phyloP scores from a whole-genome alignment of 2,888 invertebrate genomes.

The Troides oblongomaculatus region DNA sequence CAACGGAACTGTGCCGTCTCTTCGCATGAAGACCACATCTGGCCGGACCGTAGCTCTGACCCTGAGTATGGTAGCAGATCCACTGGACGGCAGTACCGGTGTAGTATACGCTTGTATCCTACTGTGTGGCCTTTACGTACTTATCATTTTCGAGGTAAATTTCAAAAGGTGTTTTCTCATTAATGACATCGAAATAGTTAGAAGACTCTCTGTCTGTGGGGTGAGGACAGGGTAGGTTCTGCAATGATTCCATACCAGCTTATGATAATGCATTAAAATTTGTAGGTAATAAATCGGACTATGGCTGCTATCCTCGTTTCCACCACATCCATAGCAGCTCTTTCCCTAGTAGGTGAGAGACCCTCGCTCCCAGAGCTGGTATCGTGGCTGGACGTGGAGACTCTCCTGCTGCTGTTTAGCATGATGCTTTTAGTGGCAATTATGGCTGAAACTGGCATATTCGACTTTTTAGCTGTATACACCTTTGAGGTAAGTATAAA shows the following conservation, averaged over 20 bases:
- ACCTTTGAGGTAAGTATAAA: constrained; percentile 84
- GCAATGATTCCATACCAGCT: too few relatives aligned
- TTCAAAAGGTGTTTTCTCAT: too few relatives aligned
- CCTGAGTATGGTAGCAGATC: constrained; percentile 79
- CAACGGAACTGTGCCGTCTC: constrained; percentile 35
- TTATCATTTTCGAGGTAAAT: constrained; percentile 92
- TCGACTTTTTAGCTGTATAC: constrained; percentile 90
- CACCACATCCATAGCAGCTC: constrained; percentile 86
- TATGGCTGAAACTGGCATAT: constrained; percentile 93
- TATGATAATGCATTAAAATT: too few relatives aligned
- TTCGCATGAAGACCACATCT: constrained; percentile 49
- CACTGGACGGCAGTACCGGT: constrained; percentile 83
- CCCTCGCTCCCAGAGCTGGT: constrained; percentile 89
- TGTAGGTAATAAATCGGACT: constrained; percentile 88
- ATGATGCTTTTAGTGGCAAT: constrained; percentile 96
- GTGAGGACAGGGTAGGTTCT: too few relatives aligned
- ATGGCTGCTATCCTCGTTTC: constrained; percentile 91
- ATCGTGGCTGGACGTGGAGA: constrained; percentile 93
- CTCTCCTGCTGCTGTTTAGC: constrained; percentile 88
- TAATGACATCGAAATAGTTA: too few relatives aligned
- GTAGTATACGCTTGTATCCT: constrained; percentile 86
- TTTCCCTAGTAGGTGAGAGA: constrained; percentile 87
- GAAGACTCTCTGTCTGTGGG: too few relatives aligned
- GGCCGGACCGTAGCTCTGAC: constrained; percentile 52
- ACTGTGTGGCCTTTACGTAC: constrained; percentile 86